Percentiles rank a stretch among this genome's conserved stretches.
These are phyloP conservation scores for Clostera curtula DNA, from an alignment of 2,888 invertebrate genomes.

Conservation along the genomic window DNA sequence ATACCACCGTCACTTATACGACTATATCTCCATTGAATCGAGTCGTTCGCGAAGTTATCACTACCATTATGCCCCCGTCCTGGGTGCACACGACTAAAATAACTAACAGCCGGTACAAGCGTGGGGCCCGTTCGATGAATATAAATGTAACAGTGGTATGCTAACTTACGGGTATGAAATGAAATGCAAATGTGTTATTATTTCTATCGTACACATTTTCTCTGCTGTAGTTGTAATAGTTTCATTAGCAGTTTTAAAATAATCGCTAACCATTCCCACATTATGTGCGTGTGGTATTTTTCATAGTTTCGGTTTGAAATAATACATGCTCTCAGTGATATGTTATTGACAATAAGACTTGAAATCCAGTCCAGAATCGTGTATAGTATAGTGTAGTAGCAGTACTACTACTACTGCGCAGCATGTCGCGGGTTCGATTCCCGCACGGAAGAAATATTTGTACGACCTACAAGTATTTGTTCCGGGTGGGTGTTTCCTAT, in stretches of 20 bases:
- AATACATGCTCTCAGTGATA: too few species aligned
- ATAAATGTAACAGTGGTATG: constrained; percentile 23
- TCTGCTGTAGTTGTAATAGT: background rate
- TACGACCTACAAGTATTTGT: too few species aligned
- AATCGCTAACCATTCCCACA: too few species aligned
- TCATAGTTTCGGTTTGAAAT: too few species aligned
- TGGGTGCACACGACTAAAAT: constrained; percentile 26
- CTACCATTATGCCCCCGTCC: constrained; percentile 28
- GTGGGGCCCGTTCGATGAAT: constrained; percentile 20
- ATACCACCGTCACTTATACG: constrained; percentile 28
- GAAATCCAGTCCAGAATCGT: too few species aligned
- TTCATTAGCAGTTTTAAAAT: background rate
- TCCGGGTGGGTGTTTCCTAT: too few species aligned
- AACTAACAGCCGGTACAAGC: constrained; percentile 22
- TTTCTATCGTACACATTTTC: background rate
- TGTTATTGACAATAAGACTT: too few species aligned
- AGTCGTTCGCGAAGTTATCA: constrained; percentile 29
- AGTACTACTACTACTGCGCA: too few species aligned
- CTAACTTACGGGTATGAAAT: constrained; percentile 8
- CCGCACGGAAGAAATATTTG: too few species aligned
- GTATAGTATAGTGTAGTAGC: too few species aligned
- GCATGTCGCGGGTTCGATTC: too few species aligned
- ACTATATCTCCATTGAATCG: constrained; percentile 33
- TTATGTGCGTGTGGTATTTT: too few species aligned
- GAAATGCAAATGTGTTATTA: constrained; percentile 7